A percentile compares a stretch with the other conserved stretches of the same genome.
Evolutionary conservation across 2,888 invertebrate genomes (phyloP).

Genomic region (Pammene aurita): DNA sequence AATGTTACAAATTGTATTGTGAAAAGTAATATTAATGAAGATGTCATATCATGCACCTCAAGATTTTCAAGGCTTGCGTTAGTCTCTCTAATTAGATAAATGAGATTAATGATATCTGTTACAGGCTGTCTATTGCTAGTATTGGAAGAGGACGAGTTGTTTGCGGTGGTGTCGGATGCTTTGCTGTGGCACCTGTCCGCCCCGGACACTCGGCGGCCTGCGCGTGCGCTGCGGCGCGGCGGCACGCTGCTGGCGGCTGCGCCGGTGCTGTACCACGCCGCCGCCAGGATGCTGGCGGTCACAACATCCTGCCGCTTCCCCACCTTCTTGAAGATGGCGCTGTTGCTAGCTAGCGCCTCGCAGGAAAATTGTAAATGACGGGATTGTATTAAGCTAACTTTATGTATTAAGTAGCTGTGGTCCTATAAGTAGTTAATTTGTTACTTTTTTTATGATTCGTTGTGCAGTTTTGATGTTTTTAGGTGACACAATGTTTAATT

Average conservation of each 20-base stretch:
- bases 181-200: slow-evolving; percentile 65
- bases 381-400: background rate
- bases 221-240: slow-evolving; percentile 45
- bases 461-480: too few relatives aligned
- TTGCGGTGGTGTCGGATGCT: slow-evolving; percentile 58
- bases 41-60: too few relatives aligned
- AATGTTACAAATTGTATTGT: too few relatives aligned
- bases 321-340: slow-evolving; percentile 58
- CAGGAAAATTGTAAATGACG: slow-evolving; percentile 61
- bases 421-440: too few relatives aligned
- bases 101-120: slow-evolving; percentile 4
- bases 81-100: too few relatives aligned
- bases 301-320: slow-evolving; percentile 55
- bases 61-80: too few relatives aligned
- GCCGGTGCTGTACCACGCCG: slow-evolving; percentile 54
- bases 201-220: slow-evolving; percentile 51
- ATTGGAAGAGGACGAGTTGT: slow-evolving; percentile 60
- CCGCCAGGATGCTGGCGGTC: slow-evolving; percentile 63
- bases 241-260: slow-evolving; percentile 56
- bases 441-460: too few relatives aligned
- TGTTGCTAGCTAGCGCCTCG: slow-evolving; percentile 62
- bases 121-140: slow-evolving; percentile 66
- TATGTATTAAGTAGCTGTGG: background rate
- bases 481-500: too few relatives aligned
- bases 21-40: too few relatives aligned